A percentile compares a stretch with the other conserved stretches of the same genome.
These are phyloP conservation scores for Felis chaus DNA, from an alignment of 2,113 vertebrate species.

Conservation along the genomic window DNA sequence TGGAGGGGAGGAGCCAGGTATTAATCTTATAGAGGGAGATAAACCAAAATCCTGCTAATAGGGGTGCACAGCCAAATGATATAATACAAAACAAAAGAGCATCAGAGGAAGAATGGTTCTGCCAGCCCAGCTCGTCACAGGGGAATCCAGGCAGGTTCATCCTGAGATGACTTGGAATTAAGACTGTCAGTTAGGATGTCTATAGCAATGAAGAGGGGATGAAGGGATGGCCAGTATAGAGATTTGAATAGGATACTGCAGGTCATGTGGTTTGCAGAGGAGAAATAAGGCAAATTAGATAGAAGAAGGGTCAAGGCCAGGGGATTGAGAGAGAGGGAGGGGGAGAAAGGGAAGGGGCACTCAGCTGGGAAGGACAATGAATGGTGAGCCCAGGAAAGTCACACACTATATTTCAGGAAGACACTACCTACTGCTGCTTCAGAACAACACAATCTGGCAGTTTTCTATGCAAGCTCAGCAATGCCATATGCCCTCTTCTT, in stretches of 20 bases:
- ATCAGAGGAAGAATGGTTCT: neutral
- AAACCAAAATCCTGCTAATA: neutral
- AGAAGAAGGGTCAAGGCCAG: neutral
- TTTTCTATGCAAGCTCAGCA: neutral
- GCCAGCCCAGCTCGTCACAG: neutral
- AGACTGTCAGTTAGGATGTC: neutral
- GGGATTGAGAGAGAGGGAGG: neutral
- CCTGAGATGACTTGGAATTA: neutral
- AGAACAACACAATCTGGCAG: neutral
- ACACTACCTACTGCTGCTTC: neutral
- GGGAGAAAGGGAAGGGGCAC: neutral
- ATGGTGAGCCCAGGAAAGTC: neutral
- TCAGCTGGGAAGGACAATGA: neutral
- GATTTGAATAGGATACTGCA: neutral
- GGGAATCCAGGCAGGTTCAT: neutral
- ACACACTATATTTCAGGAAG: neutral
- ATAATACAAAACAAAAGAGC: neutral
- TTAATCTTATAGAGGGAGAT: neutral
- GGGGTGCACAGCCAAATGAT: neutral
- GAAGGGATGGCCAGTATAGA: neutral
- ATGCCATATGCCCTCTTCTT: slow-evolving; percentile 19
- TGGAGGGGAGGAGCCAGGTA: neutral
- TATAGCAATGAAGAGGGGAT: neutral
- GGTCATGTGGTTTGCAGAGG: neutral
- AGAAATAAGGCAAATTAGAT: neutral